Base-by-base conservation (phyloP, 2,888 invertebrate species). In the Drosophila affinis region DNA sequence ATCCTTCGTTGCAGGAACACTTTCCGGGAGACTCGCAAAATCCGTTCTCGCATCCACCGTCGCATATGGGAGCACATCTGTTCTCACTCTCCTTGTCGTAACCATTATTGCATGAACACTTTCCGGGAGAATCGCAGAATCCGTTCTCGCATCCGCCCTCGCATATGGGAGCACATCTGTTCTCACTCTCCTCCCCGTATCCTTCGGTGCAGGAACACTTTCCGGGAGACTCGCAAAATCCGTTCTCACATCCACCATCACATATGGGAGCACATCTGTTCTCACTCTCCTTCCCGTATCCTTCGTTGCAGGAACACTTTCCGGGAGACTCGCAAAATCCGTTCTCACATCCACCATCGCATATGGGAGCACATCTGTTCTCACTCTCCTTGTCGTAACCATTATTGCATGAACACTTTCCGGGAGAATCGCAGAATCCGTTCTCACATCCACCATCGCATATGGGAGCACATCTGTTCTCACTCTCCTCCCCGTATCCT, bases 1-100 rank as follows among this genome's bases (percentile, higher is more conserved):
- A 77, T 0, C 79, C 79, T 5, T 53, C 12, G 0, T 24, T 1
- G 7, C 79, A 77, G 0, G 59, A 17, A 7, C 77, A 77, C 10
- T 47, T 6, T 24, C 48, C 63, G 0, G 77, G 77, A 0, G 49
- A 24, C 17, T 7, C 24, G 0, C 76, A 77, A 3, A 14, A 47
- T 14, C 76, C 76, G 34, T 78, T 62, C 34, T 49, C 44, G 51
- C 76, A 76, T 0, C 55, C 65, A 0, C 18, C 52, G 2, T 21
- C n/a, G 4, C 76, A 76, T 0, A 47, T 3, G 0, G 78, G 75
- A 9, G 6, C 9, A 47, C 76, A 76, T 0, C 12, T 56, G 18
- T 29, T 64, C 9, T 39, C 51, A 18, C 1, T 61, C 0, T 9
- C 10, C 10, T 34, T 21, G 0, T 1, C 10, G 12, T 46, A 78